phyloP scores from a whole-genome alignment of 2,888 invertebrate species.

The Azorinus chamasolen region DNA sequence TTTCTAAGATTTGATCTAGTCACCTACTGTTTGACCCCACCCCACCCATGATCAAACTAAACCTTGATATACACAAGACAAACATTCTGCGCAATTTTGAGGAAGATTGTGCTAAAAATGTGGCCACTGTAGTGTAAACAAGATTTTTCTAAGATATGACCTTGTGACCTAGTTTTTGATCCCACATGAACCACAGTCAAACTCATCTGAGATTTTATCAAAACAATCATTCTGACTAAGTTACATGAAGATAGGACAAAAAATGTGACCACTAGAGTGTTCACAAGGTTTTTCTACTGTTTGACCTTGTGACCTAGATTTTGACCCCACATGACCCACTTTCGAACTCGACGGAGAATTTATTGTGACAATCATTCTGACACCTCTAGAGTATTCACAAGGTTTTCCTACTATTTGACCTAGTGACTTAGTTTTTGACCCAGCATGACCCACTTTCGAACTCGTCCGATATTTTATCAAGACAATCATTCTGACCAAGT shows the following conservation, averaged over 20 bases:
- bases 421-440: slow-evolving; percentile 1
- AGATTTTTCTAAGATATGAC: not conserved
- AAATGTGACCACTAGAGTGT: not conserved
- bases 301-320: slow-evolving; percentile 1
- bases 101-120: not conserved
- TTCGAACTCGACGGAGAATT: not conserved
- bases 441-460: not conserved
- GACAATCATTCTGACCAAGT: slow-evolving; percentile 1
- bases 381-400: not conserved
- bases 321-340: slow-evolving; percentile 2
- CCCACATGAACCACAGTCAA: not conserved
- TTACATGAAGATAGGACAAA: not conserved
- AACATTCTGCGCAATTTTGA: not conserved
- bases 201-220: not conserved
- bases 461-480: not conserved
- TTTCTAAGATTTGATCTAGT: slow-evolving; percentile 1
- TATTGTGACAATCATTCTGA: not conserved
- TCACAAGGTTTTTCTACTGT: slow-evolving; percentile 2
- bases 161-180: slow-evolving; percentile 1
- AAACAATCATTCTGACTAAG: not conserved
- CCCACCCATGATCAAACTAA: not conserved
- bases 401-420: not conserved
- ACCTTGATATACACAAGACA: not conserved
- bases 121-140: slow-evolving; percentile 3
- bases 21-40: not conserved